Conservation (phyloP, 2,797 vertebrate species). For the Heliangelus exortis region DNA sequence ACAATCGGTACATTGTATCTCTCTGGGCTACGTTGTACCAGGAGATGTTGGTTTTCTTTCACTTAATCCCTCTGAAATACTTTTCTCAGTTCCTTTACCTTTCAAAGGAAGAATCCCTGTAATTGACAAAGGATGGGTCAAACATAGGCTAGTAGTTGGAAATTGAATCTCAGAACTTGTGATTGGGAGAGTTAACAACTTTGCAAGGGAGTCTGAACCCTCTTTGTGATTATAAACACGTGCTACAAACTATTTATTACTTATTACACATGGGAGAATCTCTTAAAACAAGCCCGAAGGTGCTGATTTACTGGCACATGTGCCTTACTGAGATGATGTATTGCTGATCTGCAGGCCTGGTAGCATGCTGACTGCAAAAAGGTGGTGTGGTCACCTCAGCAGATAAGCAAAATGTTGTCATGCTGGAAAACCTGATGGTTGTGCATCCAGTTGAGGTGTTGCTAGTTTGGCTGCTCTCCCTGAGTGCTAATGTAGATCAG, state of each 20-base stretch:
- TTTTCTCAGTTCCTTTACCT: background rate
- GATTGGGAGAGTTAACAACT: background rate
- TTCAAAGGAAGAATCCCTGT: background rate
- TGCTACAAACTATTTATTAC: background rate
- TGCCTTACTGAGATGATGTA: background rate
- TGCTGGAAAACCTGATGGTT: background rate
- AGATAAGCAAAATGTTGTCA: background rate
- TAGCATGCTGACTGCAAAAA: background rate
- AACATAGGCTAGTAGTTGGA: background rate
- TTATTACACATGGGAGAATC: background rate
- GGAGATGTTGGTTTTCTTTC: rapidly evolving
- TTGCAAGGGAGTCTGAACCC: background rate
- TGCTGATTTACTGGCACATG: rapidly evolving
- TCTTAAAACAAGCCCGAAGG: background rate
- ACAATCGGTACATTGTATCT: background rate
- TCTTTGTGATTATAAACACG: background rate
- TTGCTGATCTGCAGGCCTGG: background rate
- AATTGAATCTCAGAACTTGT: background rate
- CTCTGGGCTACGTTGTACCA: background rate
- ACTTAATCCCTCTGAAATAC: background rate
- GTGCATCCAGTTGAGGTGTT: background rate
- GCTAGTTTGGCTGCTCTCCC: background rate
- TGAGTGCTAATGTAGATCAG: background rate
- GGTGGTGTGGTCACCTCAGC: background rate
- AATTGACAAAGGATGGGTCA: background rate